These are phyloP conservation scores for Limanda limanda DNA, from an alignment of 2,113 vertebrate genomes.

Conservation along the genomic window DNA sequence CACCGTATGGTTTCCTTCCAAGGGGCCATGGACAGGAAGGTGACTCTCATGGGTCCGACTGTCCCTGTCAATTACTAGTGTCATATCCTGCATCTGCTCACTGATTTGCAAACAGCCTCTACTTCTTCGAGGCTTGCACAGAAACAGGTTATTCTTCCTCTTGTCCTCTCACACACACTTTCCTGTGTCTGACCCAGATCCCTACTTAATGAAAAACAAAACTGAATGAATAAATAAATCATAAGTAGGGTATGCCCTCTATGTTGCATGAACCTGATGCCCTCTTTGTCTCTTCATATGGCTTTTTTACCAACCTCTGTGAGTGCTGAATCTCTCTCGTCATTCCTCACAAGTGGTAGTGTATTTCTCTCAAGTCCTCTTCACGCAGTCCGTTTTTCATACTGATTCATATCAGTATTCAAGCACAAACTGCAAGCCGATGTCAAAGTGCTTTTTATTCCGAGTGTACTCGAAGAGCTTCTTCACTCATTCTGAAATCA, in stretches of 20 bases:
- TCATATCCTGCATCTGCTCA: conserved; percentile 35
- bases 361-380: neutral
- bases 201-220: conserved; percentile 34
- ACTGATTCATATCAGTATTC: conserved; percentile 6
- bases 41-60: conserved; percentile 27
- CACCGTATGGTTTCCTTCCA: conserved; percentile 36
- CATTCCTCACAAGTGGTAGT: conserved; percentile 11
- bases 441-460: conserved; percentile 10
- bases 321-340: conserved; percentile 18
- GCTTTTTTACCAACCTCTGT: too few species aligned
- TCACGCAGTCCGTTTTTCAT: conserved; percentile 10
- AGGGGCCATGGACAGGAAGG: neutral
- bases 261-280: conserved; percentile 14
- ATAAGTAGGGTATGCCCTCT: conserved; percentile 19
- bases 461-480: conserved; percentile 21
- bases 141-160: conserved; percentile 9
- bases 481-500: neutral
- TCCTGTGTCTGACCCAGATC: conserved; percentile 32
- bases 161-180: neutral
- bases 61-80: conserved; percentile 16
- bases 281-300: neutral
- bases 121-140: neutral
- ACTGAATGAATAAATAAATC: conserved; percentile 47
- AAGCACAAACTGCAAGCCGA: conserved; percentile 35
- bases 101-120: conserved; percentile 4